These are phyloP conservation scores for Chionomys nivalis DNA, from an alignment of 2,113 vertebrate genomes.

Conservation along the genomic window DNA sequence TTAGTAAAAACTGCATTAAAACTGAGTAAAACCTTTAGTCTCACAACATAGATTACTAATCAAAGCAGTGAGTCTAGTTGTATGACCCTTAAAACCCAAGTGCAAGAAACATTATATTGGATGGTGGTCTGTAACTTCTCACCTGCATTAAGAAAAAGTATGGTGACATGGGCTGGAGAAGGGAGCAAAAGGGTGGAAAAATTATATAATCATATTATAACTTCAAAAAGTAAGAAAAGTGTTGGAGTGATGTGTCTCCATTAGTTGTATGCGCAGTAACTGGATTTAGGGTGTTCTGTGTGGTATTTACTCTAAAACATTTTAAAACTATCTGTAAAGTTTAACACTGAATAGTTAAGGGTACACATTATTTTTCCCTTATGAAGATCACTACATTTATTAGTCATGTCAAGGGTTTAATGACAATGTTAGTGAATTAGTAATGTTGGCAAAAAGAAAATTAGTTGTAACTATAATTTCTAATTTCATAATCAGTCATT, in stretches of 20 bases:
- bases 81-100: neutral
- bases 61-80: neutral
- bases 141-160: neutral
- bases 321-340: neutral
- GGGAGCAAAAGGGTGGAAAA: no score
- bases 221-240: no score
- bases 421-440: conserved; percentile 8
- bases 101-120: conserved; percentile 12
- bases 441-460: conserved; percentile 52
- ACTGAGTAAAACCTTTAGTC: neutral
- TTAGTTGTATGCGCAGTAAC: no score
- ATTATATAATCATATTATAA: no score
- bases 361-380: neutral
- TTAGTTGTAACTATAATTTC: conserved; percentile 16
- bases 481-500: conserved; percentile 47
- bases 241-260: no score
- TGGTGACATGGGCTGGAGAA: neutral
- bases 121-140: neutral
- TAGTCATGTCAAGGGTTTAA: conserved; percentile 54
- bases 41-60: neutral
- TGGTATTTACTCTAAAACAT: neutral
- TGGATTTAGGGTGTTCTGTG: neutral
- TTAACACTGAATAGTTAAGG: neutral
- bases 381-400: conserved; percentile 45
- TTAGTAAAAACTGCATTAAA: conserved; percentile 38